These are phyloP conservation scores for Hydrolagus affinis DNA, from an alignment of 2,113 vertebrate species.

Conservation along the genomic window DNA sequence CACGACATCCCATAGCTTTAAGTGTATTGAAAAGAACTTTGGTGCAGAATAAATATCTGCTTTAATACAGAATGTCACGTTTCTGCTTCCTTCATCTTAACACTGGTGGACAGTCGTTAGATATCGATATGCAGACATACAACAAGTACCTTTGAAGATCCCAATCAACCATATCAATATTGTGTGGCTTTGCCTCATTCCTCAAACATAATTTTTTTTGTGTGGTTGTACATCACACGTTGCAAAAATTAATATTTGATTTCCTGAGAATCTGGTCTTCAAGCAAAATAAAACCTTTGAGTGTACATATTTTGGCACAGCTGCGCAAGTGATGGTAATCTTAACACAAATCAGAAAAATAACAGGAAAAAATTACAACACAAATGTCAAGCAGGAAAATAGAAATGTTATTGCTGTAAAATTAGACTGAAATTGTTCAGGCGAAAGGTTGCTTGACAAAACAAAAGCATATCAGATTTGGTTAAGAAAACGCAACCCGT, in stretches of 20 bases:
- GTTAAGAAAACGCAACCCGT: not conserved
- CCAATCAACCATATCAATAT: not conserved
- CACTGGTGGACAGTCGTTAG: not conserved
- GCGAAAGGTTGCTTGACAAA: not conserved
- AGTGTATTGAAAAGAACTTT: not conserved
- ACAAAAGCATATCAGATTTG: not conserved
- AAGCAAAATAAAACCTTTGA: not conserved
- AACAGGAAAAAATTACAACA: not conserved
- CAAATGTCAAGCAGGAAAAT: not conserved
- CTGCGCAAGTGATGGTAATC: not conserved
- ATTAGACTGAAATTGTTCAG: not conserved
- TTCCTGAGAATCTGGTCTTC: too few species aligned
- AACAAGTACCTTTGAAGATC: not conserved
- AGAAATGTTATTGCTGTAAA: not conserved
- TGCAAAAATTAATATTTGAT: constrained; percentile 23
- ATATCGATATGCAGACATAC: not conserved
- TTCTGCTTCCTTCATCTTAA: not conserved
- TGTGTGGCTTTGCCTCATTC: not conserved
- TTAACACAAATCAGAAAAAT: not conserved
- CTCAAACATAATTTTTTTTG: constrained; percentile 1
- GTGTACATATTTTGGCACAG: not conserved
- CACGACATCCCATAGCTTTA: constrained; percentile 17
- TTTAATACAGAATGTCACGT: not conserved
- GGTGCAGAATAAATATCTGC: constrained; percentile 9
- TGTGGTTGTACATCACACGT: not conserved